Evolutionary conservation across 2,797 vertebrate species (phyloP).

Genomic region (Catostomus latipinnis): DNA sequence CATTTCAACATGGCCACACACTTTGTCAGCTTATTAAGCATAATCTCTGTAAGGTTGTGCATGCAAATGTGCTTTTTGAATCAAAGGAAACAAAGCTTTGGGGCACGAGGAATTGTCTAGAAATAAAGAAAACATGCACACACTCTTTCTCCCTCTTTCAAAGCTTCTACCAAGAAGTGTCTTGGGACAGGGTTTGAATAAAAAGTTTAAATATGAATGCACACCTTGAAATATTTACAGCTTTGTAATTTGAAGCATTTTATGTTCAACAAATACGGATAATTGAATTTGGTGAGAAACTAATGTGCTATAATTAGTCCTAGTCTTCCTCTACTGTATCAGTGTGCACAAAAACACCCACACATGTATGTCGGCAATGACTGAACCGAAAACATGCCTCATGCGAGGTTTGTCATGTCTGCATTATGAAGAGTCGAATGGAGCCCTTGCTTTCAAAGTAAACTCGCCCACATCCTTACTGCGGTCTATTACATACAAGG

Average conservation of each 20-base stretch:
- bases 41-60: too few species aligned
- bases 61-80: not conserved
- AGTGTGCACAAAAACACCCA: not conserved
- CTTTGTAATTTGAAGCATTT: slow-evolving; percentile 6
- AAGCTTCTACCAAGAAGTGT: too few species aligned
- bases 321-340: not conserved
- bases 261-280: not conserved
- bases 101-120: too few species aligned
- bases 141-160: too few species aligned
- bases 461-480: slow-evolving; percentile 13
- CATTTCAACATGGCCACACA: too few species aligned
- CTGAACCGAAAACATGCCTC: slow-evolving; percentile 5
- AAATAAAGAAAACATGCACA: too few species aligned
- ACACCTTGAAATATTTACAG: slow-evolving; percentile 61
- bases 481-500: not conserved
- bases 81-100: too few species aligned
- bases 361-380: slow-evolving; percentile 13
- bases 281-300: not conserved
- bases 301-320: slow-evolving; percentile 21
- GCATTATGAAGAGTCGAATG: slow-evolving; percentile 16
- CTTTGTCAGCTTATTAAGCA: too few species aligned
- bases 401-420: slow-evolving; percentile 3
- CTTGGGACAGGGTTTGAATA: too few species aligned
- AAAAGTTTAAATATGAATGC: slow-evolving; percentile 39
- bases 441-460: slow-evolving; percentile 31